These are phyloP conservation scores for Brenthis ino DNA, from an alignment of 2,888 invertebrate genomes.

Conservation along the genomic window DNA sequence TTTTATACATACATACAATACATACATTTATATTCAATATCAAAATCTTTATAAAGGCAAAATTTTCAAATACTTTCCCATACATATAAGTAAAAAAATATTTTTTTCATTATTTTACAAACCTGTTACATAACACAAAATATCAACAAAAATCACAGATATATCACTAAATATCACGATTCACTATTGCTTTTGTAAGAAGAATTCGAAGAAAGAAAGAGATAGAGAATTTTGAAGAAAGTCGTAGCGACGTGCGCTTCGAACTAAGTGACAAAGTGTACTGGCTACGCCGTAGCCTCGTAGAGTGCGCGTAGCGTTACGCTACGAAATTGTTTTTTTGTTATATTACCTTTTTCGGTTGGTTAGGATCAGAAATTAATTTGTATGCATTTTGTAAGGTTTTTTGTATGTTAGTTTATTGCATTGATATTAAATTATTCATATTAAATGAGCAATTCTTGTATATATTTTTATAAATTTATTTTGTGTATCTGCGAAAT, in stretches of 20 bases:
- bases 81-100: neutral
- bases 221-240: conserved; percentile 45
- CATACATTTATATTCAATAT: neutral
- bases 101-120: conserved; percentile 18
- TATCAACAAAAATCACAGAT: conserved; percentile 31
- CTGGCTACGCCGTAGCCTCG: conserved; percentile 46
- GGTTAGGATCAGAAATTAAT: conserved; percentile 8
- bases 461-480: no score
- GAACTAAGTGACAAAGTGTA: conserved; percentile 43
- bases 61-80: conserved; percentile 13
- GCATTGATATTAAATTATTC: no score
- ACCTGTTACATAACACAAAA: conserved; percentile 42
- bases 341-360: conserved; percentile 10
- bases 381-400: neutral
- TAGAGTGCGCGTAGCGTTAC: conserved; percentile 44
- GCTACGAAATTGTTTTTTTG: conserved; percentile 32
- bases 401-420: no score
- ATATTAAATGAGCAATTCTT: no score
- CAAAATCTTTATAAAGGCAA: neutral
- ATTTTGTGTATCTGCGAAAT: no score
- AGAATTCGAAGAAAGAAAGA: conserved; percentile 42
- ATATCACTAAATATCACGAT: conserved; percentile 35
- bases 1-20: neutral
- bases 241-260: conserved; percentile 43
- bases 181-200: conserved; percentile 41